phyloP scores from a whole-genome alignment of 1,140 invertebrate genomes.

The Dendrolimus kikuchii region DNA sequence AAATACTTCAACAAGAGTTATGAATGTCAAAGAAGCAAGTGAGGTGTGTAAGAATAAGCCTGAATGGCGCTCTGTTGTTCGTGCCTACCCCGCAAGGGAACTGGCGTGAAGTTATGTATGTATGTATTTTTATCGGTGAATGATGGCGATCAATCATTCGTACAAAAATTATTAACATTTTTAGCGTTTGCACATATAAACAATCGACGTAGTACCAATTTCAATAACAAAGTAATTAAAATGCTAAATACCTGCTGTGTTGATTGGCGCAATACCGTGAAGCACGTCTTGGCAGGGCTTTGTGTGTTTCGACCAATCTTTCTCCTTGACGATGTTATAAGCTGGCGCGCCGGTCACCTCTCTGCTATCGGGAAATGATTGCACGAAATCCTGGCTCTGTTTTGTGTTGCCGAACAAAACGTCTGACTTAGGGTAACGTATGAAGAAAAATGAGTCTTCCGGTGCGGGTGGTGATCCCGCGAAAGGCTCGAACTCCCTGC shows the following conservation, averaged over 20 bases:
- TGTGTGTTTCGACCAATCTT: conserved; percentile 78
- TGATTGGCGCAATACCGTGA: conserved; percentile 54
- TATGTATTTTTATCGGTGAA: no score
- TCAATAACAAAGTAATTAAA: no score
- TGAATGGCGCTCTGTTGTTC: no score
- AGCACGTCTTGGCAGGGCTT: conserved; percentile 78
- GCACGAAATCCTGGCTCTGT: conserved; percentile 15
- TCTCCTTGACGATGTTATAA: conserved; percentile 47
- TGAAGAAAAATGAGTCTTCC: conserved; percentile 81
- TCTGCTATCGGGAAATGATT: conserved; percentile 11
- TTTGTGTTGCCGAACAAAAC: conserved; percentile 45
- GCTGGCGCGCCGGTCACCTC: conserved; percentile 31
- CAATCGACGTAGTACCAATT: no score
- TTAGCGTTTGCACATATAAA: not conserved
- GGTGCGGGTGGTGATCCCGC: conserved; percentile 80
- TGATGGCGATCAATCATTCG: no score
- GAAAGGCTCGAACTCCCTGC: conserved; percentile 79
- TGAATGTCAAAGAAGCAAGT: no score
- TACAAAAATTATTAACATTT: not conserved
- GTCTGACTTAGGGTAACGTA: conserved; percentile 73
- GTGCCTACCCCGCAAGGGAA: no score
- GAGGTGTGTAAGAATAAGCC: no score
- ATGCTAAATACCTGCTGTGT: conserved; percentile 36
- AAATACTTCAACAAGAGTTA: no score
- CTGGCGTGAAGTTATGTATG: no score